A percentile compares a stretch with the other conserved stretches of the same genome.
Conservation (phyloP, 2,888 invertebrate genomes). For the Neocrepidodera transversa region DNA sequence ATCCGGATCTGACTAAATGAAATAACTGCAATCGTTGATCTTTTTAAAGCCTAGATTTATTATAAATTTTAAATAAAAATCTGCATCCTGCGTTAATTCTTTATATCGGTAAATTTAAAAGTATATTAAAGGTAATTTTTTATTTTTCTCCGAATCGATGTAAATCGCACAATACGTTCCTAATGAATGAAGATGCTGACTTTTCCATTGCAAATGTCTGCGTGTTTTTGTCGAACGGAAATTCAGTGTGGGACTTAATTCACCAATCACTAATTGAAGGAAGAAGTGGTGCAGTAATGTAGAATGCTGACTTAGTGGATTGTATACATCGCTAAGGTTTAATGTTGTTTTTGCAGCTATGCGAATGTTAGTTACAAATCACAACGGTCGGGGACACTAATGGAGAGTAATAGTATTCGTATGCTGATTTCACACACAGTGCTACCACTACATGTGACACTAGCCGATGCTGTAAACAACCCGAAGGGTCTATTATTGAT, state of each 20-base stretch:
- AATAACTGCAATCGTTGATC: no score
- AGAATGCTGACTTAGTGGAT: conserved; percentile 43
- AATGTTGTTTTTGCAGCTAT: conserved; percentile 55
- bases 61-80: no score
- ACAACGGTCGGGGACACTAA: conserved; percentile 56
- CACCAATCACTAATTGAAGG: conserved; percentile 35
- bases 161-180: not conserved
- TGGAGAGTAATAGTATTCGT: conserved; percentile 59
- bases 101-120: no score
- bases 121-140: not conserved
- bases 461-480: conserved; percentile 49
- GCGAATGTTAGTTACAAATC: conserved; percentile 57
- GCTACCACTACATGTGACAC: conserved; percentile 49
- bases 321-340: conserved; percentile 46
- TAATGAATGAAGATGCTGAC: not conserved
- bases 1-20: no score
- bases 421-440: conserved; percentile 56
- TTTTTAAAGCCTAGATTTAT: no score
- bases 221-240: conserved; percentile 15
- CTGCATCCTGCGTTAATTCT: no score
- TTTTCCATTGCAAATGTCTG: not conserved
- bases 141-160: not conserved
- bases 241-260: conserved; percentile 23
- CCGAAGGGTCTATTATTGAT: conserved; percentile 48
- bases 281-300: conserved; percentile 34